Base-by-base conservation (phyloP, 2,113 vertebrate species). In the Apodemus speciosus region DNA sequence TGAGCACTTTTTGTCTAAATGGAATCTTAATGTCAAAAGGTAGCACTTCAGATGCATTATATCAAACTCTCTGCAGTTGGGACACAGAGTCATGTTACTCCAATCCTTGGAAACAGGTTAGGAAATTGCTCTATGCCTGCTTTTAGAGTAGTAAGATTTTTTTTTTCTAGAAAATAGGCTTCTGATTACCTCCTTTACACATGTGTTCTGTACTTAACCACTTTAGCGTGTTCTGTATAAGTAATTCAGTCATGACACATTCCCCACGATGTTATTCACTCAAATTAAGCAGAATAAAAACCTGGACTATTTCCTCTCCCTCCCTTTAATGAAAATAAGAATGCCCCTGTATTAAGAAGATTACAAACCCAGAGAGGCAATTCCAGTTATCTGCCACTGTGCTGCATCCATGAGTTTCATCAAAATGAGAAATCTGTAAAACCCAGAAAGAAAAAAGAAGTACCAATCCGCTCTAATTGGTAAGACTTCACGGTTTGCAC, bases 221-320 rank as follows among this genome's bases (percentile, higher is more conserved):
- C 58, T 95, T 92, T 35, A 23, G 87, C 85, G 35, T 91, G 8
- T 88, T 86, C n/a, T 68, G 13, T 35, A 88, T 83, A 86, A 71
- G 84, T 9, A 93, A 90, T 83, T 38, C 32, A 87, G 25, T 10
- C 40, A 88, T 80, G 75, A 92, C 89, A 66, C 73, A 90, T 27
- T 27, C 25, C 53, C 77, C 38, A 32, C 69, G 43, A 91, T 23
- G 9, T 95, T 89, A 96, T 93, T 92, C 46, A 84, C 89, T 92
- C 13, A 96, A 25, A 96, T 53, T 38, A 91, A 87, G 16, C 16
- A 43, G 92, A 92, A 84, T 60, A 73, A 89, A 88, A 90, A 88
- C 10, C 14, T 25, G n/a, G 58, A 81, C 83, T 88, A 30, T 27
- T 7, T 32, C 21, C 27, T 23, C 23, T 43, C 14, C 7, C 6